phyloP scores from a whole-genome alignment of 2,888 invertebrate species.

The Baccha elongata region DNA sequence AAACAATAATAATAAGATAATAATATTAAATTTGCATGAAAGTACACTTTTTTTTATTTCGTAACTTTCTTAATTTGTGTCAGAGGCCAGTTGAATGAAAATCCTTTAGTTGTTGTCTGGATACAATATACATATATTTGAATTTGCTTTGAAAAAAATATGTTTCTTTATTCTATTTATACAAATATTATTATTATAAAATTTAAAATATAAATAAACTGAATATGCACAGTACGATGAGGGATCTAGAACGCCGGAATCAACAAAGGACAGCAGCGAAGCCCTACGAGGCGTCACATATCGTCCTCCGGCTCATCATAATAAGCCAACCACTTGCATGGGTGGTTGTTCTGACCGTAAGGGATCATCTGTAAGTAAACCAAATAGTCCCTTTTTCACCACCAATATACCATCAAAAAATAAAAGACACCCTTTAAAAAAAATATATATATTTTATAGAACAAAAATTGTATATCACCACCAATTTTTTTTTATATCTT shows the following conservation, averaged over 20 bases:
- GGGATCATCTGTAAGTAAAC: slow-evolving; percentile 89
- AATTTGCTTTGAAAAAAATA: neutral
- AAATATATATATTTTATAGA: slow-evolving; percentile 2
- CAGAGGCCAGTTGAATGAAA: neutral
- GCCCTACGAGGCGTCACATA: slow-evolving; percentile 85
- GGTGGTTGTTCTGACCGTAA: slow-evolving; percentile 88
- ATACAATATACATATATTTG: neutral
- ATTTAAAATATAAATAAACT: slow-evolving; percentile 69
- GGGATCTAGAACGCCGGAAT: slow-evolving; percentile 84
- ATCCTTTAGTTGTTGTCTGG: slow-evolving; percentile 8
- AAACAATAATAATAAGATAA: slow-evolving; percentile 5
- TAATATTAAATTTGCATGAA: slow-evolving; percentile 20
- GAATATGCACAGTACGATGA: slow-evolving; percentile 80
- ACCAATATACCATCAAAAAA: slow-evolving; percentile 48
- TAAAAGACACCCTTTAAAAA: slow-evolving; percentile 16
- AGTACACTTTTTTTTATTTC: neutral
- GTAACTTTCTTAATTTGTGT: slow-evolving; percentile 5
- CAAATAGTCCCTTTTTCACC: slow-evolving; percentile 42
- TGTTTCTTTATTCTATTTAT: neutral
- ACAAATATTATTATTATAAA: slow-evolving; percentile 29
- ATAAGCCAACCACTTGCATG: slow-evolving; percentile 87
- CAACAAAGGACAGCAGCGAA: slow-evolving; percentile 84
- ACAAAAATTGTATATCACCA: slow-evolving; percentile 42
- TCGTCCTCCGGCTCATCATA: slow-evolving; percentile 83
- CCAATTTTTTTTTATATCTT: slow-evolving; percentile 13